Evolutionary conservation across 2,888 invertebrate genomes (phyloP).

Genomic region (Metacarcinus magister): DNA sequence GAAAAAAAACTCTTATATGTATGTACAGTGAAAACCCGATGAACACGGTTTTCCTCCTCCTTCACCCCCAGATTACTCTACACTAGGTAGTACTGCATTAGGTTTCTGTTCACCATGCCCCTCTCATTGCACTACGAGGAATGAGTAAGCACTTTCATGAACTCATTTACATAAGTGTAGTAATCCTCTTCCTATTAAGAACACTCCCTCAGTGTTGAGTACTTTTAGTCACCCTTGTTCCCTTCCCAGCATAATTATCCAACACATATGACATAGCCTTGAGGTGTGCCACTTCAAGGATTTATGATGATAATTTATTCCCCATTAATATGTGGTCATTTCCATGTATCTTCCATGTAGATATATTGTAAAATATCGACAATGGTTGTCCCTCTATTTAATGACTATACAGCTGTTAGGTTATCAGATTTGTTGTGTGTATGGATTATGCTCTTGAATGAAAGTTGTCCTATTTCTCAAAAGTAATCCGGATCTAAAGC

Average conservation of each 20-base stretch:
- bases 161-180: conserved; percentile 52
- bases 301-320: conserved; percentile 65
- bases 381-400: conserved; percentile 38
- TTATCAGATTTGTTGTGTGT: not conserved
- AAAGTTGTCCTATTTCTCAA: not conserved
- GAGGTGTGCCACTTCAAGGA: conserved; percentile 68
- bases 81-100: not conserved
- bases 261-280: conserved; percentile 72
- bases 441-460: conserved; percentile 28
- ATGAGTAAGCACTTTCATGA: not conserved
- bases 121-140: not conserved
- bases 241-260: conserved; percentile 62
- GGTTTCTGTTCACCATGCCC: not conserved
- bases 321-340: conserved; percentile 78
- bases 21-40: not conserved
- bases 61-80: not conserved
- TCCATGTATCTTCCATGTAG: conserved; percentile 72
- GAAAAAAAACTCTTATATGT: not conserved
- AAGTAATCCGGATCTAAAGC: conserved; percentile 67
- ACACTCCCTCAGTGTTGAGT: not conserved
- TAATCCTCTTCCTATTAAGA: conserved; percentile 27
- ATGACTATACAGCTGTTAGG: not conserved
- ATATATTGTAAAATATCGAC: conserved; percentile 43
- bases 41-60: not conserved
- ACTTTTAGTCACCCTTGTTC: conserved; percentile 46